Base-by-base conservation (phyloP, 2,113 vertebrate species). In the Naja naja region DNA sequence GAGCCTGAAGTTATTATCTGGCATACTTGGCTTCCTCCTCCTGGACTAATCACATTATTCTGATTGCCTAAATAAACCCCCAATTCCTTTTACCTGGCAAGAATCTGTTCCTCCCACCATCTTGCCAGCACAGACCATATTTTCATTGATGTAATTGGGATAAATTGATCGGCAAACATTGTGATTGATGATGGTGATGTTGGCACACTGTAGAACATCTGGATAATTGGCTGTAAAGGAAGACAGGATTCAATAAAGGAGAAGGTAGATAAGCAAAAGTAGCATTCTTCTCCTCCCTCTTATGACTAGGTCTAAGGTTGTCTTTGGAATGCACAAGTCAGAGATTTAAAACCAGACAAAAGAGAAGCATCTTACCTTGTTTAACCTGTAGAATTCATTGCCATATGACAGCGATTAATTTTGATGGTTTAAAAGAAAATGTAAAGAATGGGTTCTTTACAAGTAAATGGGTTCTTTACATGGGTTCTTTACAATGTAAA, bases 111-210 rank as follows among this genome's bases (percentile, higher is more conserved):
- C 98, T 97, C 98, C 98, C 90, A 98, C 97, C 14, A 98, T 69
- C 94, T 93, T 97, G 94, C 98, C 98, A 91, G 98, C 98, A 55
- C 98, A 98, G 97, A 98, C 96, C 98, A 98, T 98, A 97, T 98
- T 98, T 95, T 96, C 94, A 89, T 97, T 97, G 96, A 97, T 3
- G 12, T 89, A 90, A 86, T 95, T 96, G 64, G 97, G 97, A 95
- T 98, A 98, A 94, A 96, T 56, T 20, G 5, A 94, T 92, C 0
- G 97, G 96, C 98, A 98, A 94, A 85, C 95, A 89, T 14, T 95
- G 95, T 97, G 95, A 86, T 96, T 96, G 95, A 98, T 96, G 91
- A 98, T 97, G 93, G 98, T 97, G 87, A 96, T 96, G n/a, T 98
- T 93, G 96, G 98, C 96, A 94, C 98, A 98, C 95, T 20, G 97